These are phyloP conservation scores for Serrognathus titanus DNA, from an alignment of 2,888 invertebrate genomes.

Conservation along the genomic window DNA sequence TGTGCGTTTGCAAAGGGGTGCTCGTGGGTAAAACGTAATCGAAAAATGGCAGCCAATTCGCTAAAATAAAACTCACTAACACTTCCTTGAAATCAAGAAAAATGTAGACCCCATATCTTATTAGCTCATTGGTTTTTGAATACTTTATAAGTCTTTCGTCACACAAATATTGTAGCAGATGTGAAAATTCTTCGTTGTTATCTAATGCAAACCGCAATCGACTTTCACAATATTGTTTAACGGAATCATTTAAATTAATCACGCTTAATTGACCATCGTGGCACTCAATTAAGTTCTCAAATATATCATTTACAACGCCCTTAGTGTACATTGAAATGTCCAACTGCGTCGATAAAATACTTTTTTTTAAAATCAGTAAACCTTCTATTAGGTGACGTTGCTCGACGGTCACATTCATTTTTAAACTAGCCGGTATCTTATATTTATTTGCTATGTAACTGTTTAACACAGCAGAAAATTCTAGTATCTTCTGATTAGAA, in stretches of 20 bases:
- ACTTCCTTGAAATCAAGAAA: constrained; percentile 34
- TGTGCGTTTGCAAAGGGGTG: neutral
- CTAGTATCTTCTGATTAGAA: neutral
- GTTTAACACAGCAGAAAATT: neutral
- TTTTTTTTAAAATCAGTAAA: constrained; percentile 28
- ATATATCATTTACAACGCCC: constrained; percentile 11
- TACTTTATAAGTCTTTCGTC: constrained; percentile 26
- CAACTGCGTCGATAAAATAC: constrained; percentile 25
- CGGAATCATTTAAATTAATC: constrained; percentile 19
- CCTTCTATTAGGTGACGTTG: constrained; percentile 37
- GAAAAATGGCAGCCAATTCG: constrained; percentile 32
- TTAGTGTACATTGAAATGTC: constrained; percentile 21
- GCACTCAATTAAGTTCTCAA: constrained; percentile 14
- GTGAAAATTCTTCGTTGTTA: constrained; percentile 26
- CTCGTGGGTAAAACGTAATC: constrained; percentile 1
- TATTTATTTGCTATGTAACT: constrained; percentile 3
- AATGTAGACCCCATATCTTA: constrained; percentile 35
- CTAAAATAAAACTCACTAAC: constrained; percentile 30
- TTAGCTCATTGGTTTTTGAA: constrained; percentile 27
- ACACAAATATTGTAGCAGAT: constrained; percentile 28
- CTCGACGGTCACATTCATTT: constrained; percentile 27
- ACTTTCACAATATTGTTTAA: constrained; percentile 22
- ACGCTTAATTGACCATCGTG: constrained; percentile 4
- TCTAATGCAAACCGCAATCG: constrained; percentile 31
- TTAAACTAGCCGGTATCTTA: constrained; percentile 21